These are phyloP conservation scores for Aspidiotus destructor DNA, from an alignment of 2,888 invertebrate species.

Conservation along the genomic window DNA sequence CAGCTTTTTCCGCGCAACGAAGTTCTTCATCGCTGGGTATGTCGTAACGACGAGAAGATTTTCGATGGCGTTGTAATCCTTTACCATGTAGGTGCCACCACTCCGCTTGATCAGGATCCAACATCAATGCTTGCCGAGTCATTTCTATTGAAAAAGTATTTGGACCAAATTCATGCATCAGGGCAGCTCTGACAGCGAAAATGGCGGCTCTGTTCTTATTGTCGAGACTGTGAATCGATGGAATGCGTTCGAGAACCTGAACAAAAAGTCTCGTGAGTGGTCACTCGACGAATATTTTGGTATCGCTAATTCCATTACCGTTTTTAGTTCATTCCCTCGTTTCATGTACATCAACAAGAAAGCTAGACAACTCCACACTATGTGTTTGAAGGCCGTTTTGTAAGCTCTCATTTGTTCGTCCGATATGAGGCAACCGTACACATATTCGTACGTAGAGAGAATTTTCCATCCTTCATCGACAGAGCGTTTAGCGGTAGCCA, in stretches of 20 bases:
- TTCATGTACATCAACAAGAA: slow-evolving; percentile 16
- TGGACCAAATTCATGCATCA: slow-evolving; percentile 21
- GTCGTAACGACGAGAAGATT: slow-evolving; percentile 15
- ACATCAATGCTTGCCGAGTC: slow-evolving; percentile 10
- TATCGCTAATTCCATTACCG: neutral
- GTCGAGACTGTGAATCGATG: slow-evolving; percentile 3
- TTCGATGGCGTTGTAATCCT: slow-evolving; percentile 16
- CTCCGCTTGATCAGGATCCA: slow-evolving; percentile 20
- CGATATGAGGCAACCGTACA: slow-evolving; percentile 11
- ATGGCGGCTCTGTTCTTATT: slow-evolving; percentile 15
- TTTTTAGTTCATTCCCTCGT: slow-evolving; percentile 10
- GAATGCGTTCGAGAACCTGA: slow-evolving; percentile 9
- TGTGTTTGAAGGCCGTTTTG: slow-evolving; percentile 13
- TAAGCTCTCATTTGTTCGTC: slow-evolving; percentile 16
- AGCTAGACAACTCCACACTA: slow-evolving; percentile 17
- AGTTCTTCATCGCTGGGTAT: slow-evolving; percentile 21
- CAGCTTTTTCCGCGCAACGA: slow-evolving; percentile 16
- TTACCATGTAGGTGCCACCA: slow-evolving; percentile 25
- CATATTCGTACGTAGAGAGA: slow-evolving; percentile 18
- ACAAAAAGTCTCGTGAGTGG: no score
- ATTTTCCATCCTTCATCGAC: slow-evolving; percentile 22
- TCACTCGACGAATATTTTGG: no score
- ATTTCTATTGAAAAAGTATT: slow-evolving; percentile 16
- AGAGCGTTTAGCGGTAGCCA: slow-evolving; percentile 12
- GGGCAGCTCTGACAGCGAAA: slow-evolving; percentile 11